Conservation (phyloP, 64 coral and sea anemone species). For the Cladopsammia gracilis region DNA sequence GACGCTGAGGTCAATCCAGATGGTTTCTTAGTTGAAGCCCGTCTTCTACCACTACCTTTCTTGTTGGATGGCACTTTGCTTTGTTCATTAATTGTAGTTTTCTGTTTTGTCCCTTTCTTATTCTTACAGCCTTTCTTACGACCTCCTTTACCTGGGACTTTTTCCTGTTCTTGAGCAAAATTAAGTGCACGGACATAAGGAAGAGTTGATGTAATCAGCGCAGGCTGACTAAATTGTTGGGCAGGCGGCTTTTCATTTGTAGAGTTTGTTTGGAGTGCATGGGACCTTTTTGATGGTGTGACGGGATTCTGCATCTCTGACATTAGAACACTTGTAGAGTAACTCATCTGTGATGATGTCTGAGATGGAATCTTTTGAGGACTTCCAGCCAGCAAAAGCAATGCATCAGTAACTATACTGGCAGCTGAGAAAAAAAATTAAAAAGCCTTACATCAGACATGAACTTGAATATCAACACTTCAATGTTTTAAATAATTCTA, state of each 20-base stretch:
- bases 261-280: neutral
- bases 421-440: conserved; percentile 19
- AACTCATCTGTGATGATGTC: neutral
- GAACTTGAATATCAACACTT: too few species aligned
- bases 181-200: conserved; percentile 37
- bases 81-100: neutral
- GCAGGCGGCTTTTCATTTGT: neutral
- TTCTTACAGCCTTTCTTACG: neutral
- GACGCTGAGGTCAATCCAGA: neutral
- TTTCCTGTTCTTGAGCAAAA: neutral
- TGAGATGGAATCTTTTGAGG: conserved; percentile 32
- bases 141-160: neutral
- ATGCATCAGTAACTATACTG: conserved; percentile 53
- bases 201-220: conserved; percentile 18
- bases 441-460: neutral
- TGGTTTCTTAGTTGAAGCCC: neutral
- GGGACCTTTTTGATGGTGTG: neutral
- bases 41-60: neutral
- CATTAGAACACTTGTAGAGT: neutral
- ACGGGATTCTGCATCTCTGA: neutral
- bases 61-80: neutral
- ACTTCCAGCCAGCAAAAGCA: conserved; percentile 59
- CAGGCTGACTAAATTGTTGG: neutral
- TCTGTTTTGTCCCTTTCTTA: neutral
- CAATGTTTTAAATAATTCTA: too few species aligned